A percentile compares a stretch with the other conserved stretches of the same genome.
These are phyloP conservation scores for Ochlodes sylvanus DNA, from an alignment of 2,888 invertebrate species.

Conservation along the genomic window DNA sequence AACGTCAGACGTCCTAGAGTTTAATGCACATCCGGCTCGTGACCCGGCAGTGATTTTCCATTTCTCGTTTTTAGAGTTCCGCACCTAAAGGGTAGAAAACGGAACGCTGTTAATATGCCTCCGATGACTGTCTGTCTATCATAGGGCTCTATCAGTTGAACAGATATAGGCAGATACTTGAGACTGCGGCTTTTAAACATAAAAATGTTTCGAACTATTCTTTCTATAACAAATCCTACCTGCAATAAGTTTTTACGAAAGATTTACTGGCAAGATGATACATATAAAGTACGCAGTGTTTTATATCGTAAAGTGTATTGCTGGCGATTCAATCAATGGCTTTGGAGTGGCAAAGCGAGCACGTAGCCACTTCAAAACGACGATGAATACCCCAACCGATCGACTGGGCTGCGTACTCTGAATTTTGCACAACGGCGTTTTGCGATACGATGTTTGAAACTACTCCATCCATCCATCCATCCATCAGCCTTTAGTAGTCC, in stretches of 20 bases:
- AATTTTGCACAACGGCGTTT: neutral
- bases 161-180: too few species aligned
- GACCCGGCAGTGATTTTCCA: neutral
- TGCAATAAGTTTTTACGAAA: too few species aligned
- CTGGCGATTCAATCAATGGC: slow-evolving; percentile 13
- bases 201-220: too few species aligned
- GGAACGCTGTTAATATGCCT: too few species aligned
- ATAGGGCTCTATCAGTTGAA: too few species aligned
- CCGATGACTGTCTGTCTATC: too few species aligned
- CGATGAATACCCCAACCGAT: slow-evolving; percentile 6
- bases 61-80: neutral
- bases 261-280: neutral
- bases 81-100: too few species aligned
- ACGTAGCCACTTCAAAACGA: slow-evolving; percentile 14
- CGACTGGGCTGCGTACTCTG: neutral
- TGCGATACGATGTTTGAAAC: neutral
- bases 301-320: slow-evolving; percentile 2
- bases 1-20: neutral
- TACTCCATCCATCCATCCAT: too few species aligned
- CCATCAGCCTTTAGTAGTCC: too few species aligned
- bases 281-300: neutral
- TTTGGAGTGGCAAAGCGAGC: slow-evolving; percentile 21
- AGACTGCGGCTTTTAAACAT: too few species aligned
- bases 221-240: too few species aligned
- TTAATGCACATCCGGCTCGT: slow-evolving; percentile 11